Evolutionary conservation across 2,888 invertebrate species (phyloP).

Genomic region (Acanthoscelides obtectus): DNA sequence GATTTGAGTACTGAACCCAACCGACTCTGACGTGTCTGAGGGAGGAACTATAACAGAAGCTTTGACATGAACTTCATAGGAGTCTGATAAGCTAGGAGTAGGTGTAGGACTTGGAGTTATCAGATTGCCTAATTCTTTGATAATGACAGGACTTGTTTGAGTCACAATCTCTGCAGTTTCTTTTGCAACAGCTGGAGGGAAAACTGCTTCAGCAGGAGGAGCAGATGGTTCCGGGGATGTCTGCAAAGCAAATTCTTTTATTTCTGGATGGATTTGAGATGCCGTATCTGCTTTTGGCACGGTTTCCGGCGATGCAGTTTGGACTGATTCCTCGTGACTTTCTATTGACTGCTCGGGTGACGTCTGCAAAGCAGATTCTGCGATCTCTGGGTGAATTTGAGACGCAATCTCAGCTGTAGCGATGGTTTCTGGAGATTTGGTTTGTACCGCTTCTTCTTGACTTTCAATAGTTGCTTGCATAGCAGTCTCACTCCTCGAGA

Average conservation of each 20-base stretch:
- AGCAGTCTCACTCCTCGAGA: conserved; percentile 37
- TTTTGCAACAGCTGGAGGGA: conserved; percentile 28
- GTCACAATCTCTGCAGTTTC: conserved; percentile 44
- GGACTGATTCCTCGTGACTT: conserved; percentile 25
- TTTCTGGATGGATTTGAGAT: conserved; percentile 23
- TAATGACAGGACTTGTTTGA: conserved; percentile 59
- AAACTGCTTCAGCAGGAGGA: conserved; percentile 14
- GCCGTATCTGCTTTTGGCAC: conserved; percentile 33
- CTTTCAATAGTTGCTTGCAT: conserved; percentile 40
- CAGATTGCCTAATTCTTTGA: conserved; percentile 35
- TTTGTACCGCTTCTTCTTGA: conserved; percentile 43
- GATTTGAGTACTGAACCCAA: not conserved
- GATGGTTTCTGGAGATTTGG: conserved; percentile 43
- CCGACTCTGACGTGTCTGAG: conserved; percentile 12
- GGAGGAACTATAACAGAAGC: conserved; percentile 55
- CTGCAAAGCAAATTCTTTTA: conserved; percentile 18
- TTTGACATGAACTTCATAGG: conserved; percentile 58
- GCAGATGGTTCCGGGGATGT: conserved; percentile 25
- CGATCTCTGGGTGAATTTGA: conserved; percentile 22
- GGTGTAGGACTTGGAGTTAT: conserved; percentile 26
- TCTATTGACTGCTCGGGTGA: conserved; percentile 19
- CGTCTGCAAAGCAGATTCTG: conserved; percentile 22
- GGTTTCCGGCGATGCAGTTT: conserved; percentile 46
- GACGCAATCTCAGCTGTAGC: conserved; percentile 31
- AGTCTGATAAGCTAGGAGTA: conserved; percentile 31